Conservation (phyloP, 2,797 vertebrate species). For the Anguilla obscura region DNA sequence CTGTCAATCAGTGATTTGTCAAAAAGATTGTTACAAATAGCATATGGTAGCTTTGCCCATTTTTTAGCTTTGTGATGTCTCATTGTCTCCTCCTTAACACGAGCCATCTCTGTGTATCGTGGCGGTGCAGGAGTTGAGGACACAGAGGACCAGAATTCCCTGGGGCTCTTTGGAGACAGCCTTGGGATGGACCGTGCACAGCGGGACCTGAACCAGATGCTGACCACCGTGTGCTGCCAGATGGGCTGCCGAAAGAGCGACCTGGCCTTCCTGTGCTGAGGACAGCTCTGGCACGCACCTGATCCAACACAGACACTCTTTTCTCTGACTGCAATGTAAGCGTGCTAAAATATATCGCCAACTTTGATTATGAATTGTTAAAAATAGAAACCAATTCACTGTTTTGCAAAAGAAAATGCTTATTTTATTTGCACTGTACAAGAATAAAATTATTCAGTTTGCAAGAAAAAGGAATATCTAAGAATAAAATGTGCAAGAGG, state of each 20-base stretch:
- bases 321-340: background rate
- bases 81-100: background rate
- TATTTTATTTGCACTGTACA: conserved; percentile 10
- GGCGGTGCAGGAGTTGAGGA: conserved; percentile 45
- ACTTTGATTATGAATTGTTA: background rate
- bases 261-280: conserved; percentile 67
- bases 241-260: conserved; percentile 67
- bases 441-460: background rate
- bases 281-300: background rate
- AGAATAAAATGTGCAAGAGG: background rate
- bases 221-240: conserved; percentile 65
- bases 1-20: background rate
- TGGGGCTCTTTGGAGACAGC: conserved; percentile 29
- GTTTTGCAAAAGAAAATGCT: conserved; percentile 6
- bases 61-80: background rate
- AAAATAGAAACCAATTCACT: background rate
- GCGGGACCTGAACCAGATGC: conserved; percentile 56
- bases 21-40: background rate
- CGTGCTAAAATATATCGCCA: background rate
- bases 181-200: conserved; percentile 35
- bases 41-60: background rate
- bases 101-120: background rate
- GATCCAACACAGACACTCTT: conserved; percentile 8
- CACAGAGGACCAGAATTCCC: conserved; percentile 31
- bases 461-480: background rate